Evolutionary conservation across 2,888 invertebrate genomes (phyloP).

Genomic region (Tipula lateralis): DNA sequence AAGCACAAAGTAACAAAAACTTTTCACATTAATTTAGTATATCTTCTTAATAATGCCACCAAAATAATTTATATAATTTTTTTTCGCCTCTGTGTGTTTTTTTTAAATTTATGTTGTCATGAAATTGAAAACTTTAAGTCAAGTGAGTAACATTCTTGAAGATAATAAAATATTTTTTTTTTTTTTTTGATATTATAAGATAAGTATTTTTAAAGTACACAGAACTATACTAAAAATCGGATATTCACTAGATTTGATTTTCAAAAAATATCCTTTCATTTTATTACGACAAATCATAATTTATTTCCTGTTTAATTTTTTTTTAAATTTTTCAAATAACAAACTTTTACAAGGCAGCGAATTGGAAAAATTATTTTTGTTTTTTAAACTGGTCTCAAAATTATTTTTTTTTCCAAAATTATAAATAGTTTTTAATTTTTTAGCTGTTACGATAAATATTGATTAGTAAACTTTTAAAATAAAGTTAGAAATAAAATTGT

Average conservation of each 20-base stretch:
- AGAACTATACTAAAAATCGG: background rate
- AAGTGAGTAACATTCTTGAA: background rate
- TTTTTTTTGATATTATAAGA: background rate
- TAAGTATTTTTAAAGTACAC: background rate
- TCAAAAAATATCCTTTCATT: background rate
- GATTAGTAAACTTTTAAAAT: background rate
- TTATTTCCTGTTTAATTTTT: background rate
- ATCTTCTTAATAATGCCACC: constrained; percentile 19
- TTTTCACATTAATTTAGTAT: constrained; percentile 11
- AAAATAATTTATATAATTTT: constrained; percentile 5
- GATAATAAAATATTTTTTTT: background rate
- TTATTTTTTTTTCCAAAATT: background rate
- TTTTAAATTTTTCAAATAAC: too few species aligned
- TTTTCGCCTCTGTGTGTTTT: background rate
- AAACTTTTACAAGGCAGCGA: background rate
- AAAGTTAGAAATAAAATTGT: background rate
- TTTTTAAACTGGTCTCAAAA: background rate
- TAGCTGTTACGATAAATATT: background rate
- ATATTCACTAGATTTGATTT: background rate
- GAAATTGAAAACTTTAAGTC: background rate
- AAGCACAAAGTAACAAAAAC: constrained; percentile 3
- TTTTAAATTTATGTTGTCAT: background rate
- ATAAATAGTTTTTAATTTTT: background rate
- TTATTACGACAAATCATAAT: background rate
- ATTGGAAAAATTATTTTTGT: background rate